Evolutionary conservation across 2,888 invertebrate genomes (phyloP), one percentile per base, ranked within the genome.

Genomic region (Hyppa rectilinea): DNA sequence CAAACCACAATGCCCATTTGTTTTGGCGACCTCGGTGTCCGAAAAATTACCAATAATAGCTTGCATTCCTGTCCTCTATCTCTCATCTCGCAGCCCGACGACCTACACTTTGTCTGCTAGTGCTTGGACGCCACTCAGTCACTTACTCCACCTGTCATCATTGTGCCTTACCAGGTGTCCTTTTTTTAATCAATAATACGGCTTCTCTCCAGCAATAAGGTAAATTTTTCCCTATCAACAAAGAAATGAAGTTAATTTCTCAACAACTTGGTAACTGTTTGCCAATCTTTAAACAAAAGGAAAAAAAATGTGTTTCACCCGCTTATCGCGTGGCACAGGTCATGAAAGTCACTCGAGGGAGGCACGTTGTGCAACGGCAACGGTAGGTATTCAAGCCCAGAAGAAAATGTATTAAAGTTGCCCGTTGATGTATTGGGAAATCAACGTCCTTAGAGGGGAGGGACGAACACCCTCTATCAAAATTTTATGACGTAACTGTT

Each of bases 291-390:
- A 36, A 64, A 69, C 49, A 59, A 64, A 75, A 61, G 23, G n/a
- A 38, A 62, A 65, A 64, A 63, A 52, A 64, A 47, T 20, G 23
- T 62, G 38, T 52, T 56, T 64, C 38, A 56, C 43, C 23, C 61
- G 78, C 65, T 77, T 77, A 79, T 71, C 78, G 78, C 50, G 50
- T 50, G 50, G 59, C 50, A 50, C 47, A 63, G 81, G 56, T 67
- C 78, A 80, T 78, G 68, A 78, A 82, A 82, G 49, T 78, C 66
- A 78, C 36, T 78, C 52, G 68, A 78, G 72, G 68, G 72, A 43
- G 60, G 47, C 72, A 53, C 50, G 78, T 72, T 80, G 66, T 52
- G 55, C 49, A 72, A 80, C 10, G 26, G 14, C 31, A 26, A 14
- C 45, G 63, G 49, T 61, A 45, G 29, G n/a, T 10, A 59, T 29